Evolutionary conservation across 2,888 invertebrate genomes (phyloP).

Genomic region (Galerucella calmariensis): DNA sequence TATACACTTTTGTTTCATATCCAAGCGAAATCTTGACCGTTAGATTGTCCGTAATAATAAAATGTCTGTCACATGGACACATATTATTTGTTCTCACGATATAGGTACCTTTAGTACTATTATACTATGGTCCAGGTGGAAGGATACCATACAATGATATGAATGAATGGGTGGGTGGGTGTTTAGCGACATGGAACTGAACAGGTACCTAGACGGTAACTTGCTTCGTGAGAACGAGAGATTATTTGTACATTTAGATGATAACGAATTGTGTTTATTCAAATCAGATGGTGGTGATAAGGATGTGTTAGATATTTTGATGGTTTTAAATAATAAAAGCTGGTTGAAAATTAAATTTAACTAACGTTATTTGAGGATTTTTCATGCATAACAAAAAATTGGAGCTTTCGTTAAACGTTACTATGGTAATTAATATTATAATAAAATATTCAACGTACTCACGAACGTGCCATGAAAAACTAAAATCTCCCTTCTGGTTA

Average conservation of each 20-base stretch:
- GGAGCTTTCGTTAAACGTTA: too few relatives aligned
- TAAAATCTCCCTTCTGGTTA: too few relatives aligned
- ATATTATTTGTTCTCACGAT: constrained; percentile 32
- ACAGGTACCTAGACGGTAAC: constrained; percentile 37
- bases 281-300: constrained; percentile 29
- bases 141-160: constrained; percentile 46
- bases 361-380: too few relatives aligned
- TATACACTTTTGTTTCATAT: not conserved
- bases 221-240: constrained; percentile 40
- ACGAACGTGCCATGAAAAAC: too few relatives aligned
- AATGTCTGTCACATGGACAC: constrained; percentile 2
- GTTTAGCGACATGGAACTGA: constrained; percentile 39
- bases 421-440: too few relatives aligned
- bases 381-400: too few relatives aligned
- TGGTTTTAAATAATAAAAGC: constrained; percentile 6
- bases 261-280: constrained; percentile 34
- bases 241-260: constrained; percentile 37
- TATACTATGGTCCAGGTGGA: constrained; percentile 35
- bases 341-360: not conserved
- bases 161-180: constrained; percentile 51
- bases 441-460: too few relatives aligned
- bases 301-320: not conserved
- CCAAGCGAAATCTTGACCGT: constrained; percentile 6
- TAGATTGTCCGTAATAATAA: not conserved
- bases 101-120: constrained; percentile 19